Conservation (phyloP, 2,113 vertebrate genomes). For the Electrona antarctica region DNA sequence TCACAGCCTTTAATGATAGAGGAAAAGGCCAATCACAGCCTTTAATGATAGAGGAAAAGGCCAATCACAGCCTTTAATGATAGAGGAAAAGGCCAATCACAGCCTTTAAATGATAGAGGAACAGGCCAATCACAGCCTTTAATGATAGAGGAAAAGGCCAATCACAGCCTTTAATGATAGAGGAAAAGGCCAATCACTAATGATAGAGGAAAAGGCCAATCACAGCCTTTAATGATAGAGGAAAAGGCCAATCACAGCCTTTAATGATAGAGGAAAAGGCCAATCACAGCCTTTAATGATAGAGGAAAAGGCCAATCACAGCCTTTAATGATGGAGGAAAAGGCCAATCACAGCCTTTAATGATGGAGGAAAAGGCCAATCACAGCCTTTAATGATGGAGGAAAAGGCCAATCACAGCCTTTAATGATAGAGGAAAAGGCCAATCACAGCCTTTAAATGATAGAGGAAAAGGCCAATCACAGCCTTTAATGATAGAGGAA, state of each 20-base stretch:
- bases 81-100: slow-evolving; percentile 43
- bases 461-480: slow-evolving; percentile 43
- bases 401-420: slow-evolving; percentile 50
- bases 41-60: slow-evolving; percentile 49
- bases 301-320: slow-evolving; percentile 43
- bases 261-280: slow-evolving; percentile 48
- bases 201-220: slow-evolving; percentile 47
- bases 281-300: slow-evolving; percentile 47
- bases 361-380: slow-evolving; percentile 47
- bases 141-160: slow-evolving; percentile 50
- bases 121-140: slow-evolving; percentile 49
- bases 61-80: slow-evolving; percentile 47
- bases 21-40: slow-evolving; percentile 48
- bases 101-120: slow-evolving; percentile 46
- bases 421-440: slow-evolving; percentile 48
- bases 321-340: slow-evolving; percentile 48
- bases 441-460: slow-evolving; percentile 48
- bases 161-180: slow-evolving; percentile 41
- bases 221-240: slow-evolving; percentile 44
- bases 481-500: slow-evolving; percentile 46
- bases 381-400: slow-evolving; percentile 44
- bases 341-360: slow-evolving; percentile 50
- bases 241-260: slow-evolving; percentile 50
- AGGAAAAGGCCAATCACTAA: too few species aligned
- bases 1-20: slow-evolving; percentile 45